Conservation (phyloP, 1,140 invertebrate genomes). For the Oedothorax gibbosus region DNA sequence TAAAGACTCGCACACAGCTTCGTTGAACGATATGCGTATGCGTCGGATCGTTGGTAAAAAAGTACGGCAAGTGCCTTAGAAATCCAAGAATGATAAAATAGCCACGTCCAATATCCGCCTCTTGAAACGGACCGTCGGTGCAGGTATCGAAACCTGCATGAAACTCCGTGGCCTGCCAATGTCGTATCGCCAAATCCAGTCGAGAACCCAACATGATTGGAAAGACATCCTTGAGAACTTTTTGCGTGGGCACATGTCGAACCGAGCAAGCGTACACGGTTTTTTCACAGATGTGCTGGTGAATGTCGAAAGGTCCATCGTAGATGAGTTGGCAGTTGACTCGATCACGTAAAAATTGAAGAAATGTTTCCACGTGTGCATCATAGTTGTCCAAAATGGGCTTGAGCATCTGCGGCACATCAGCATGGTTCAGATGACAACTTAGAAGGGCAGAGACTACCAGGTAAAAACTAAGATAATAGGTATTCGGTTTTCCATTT, state of each 20-base stretch:
- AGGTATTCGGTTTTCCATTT: background rate
- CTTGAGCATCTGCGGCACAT: background rate
- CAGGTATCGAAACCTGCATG: background rate
- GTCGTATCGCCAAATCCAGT: conserved; percentile 1
- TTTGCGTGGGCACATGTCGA: background rate
- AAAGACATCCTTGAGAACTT: background rate
- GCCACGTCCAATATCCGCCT: background rate
- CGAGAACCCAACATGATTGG: conserved; percentile 16
- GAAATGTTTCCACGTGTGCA: background rate
- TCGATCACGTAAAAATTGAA: background rate
- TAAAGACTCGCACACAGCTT: conserved; percentile 5
- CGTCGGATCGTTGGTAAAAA: conserved; percentile 29
- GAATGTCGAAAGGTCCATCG: background rate
- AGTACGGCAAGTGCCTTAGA: conserved; percentile 10
- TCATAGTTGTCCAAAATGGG: conserved; percentile 11
- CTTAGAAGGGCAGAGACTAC: background rate
- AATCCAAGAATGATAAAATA: conserved; percentile 13
- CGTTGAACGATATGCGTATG: conserved; percentile 8
- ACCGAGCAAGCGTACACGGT: background rate
- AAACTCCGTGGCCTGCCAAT: background rate
- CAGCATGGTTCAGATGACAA: background rate
- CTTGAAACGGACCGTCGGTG: background rate
- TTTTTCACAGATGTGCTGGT: background rate
- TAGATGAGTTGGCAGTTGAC: background rate
- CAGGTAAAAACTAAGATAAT: background rate